Evolutionary conservation across 2,797 vertebrate genomes (phyloP).

Genomic region (Gila robusta): DNA sequence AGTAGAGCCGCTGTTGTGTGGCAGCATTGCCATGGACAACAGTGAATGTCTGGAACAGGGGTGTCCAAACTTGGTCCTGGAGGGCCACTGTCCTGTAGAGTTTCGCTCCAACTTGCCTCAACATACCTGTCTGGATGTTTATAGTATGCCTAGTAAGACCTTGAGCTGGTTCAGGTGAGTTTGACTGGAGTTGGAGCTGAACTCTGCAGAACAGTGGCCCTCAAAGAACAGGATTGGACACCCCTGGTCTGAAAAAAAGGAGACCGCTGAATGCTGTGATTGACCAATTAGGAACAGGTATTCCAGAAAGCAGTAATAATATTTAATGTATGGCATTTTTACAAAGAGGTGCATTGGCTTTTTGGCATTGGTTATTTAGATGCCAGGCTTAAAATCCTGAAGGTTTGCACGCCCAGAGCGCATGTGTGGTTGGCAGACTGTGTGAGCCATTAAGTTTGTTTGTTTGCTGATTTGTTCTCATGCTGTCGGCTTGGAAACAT

Average conservation of each 20-base stretch:
- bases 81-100: neutral
- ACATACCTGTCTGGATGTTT: neutral
- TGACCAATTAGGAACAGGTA: neutral
- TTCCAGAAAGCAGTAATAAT: neutral
- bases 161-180: neutral
- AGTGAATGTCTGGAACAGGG: neutral
- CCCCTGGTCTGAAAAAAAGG: neutral
- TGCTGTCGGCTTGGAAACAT: neutral
- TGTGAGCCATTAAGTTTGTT: neutral
- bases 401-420: neutral
- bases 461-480: constrained; percentile 16
- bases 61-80: neutral
- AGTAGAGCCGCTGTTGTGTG: neutral
- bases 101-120: neutral
- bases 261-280: neutral
- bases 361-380: neutral
- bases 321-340: neutral
- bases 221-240: neutral
- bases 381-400: neutral
- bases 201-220: neutral
- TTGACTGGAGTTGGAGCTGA: neutral
- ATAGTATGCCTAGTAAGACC: neutral
- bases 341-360: neutral
- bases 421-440: constrained; percentile 1
- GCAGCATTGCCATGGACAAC: neutral